phyloP scores from a whole-genome alignment of 2,113 vertebrate species.

The Suricata suricatta region DNA sequence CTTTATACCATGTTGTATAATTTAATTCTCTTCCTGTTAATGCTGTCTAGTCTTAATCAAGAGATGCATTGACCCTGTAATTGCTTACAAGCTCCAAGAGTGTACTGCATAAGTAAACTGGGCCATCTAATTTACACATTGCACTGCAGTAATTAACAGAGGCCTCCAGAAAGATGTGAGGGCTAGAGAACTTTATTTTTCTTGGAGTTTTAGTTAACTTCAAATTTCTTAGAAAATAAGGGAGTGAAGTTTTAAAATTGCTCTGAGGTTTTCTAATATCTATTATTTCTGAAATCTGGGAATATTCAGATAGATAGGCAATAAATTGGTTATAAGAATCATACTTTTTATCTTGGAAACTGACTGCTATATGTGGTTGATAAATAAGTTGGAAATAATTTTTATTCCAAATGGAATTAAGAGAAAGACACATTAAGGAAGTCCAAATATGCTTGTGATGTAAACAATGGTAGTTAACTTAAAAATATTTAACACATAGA shows the following conservation, averaged over 20 bases:
- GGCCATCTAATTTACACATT: neutral
- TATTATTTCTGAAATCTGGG: slow-evolving; percentile 15
- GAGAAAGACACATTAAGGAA: neutral
- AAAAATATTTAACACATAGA: neutral
- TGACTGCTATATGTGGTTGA: neutral
- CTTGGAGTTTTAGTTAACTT: slow-evolving; percentile 31
- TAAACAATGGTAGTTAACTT: neutral
- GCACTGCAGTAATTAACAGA: neutral
- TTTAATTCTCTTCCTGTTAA: slow-evolving; percentile 26
- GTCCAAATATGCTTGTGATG: neutral
- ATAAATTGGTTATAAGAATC: neutral
- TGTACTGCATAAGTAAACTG: neutral
- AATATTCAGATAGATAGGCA: neutral
- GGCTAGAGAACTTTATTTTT: neutral
- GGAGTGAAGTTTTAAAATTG: neutral
- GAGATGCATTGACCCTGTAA: slow-evolving; percentile 7
- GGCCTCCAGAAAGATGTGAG: neutral
- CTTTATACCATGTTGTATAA: neutral
- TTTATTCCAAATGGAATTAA: slow-evolving; percentile 9
- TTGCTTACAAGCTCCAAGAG: neutral
- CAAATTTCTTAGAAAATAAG: slow-evolving; percentile 30
- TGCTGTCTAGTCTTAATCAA: slow-evolving; percentile 37
- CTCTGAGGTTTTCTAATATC: neutral
- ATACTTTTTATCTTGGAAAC: neutral
- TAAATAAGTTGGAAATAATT: slow-evolving; percentile 5